These are phyloP conservation scores for Lasioglossum figueresi DNA, from an alignment of 2,888 invertebrate species.

Conservation along the genomic window DNA sequence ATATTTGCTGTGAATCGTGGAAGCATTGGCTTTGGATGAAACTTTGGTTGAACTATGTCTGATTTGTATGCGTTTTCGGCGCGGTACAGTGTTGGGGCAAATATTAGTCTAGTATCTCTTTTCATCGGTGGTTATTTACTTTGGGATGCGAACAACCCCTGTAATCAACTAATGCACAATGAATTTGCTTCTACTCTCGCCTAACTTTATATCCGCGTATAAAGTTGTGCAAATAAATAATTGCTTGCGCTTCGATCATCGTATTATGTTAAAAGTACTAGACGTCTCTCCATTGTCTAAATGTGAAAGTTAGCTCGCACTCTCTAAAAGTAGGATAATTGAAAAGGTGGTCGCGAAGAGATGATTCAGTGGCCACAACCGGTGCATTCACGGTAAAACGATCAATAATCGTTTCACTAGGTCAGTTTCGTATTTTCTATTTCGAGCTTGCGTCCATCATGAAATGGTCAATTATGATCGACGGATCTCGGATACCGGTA, in stretches of 20 bases:
- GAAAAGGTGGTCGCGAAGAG: neutral
- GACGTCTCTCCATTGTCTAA: neutral
- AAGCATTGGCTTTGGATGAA: neutral
- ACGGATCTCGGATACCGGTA: too few species aligned
- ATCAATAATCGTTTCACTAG: constrained; percentile 12
- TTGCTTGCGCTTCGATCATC: neutral
- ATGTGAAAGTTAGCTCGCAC: neutral
- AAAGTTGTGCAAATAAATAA: too few species aligned
- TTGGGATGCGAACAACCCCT: neutral
- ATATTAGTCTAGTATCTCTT: neutral
- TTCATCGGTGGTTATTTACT: neutral
- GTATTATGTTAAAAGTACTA: neutral
- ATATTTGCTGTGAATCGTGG: neutral
- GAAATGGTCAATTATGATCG: constrained; percentile 6
- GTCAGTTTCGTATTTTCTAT: neutral
- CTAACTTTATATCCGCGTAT: too few species aligned
- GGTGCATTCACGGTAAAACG: neutral
- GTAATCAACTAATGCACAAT: neutral
- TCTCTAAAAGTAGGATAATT: neutral
- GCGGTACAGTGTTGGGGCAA: neutral
- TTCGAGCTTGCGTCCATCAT: neutral
- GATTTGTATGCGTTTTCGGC: neutral
- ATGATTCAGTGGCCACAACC: neutral
- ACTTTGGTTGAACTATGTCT: neutral
- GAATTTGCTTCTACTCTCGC: neutral